Evolutionary conservation across 2,888 invertebrate genomes (phyloP), one percentile per base, ranked within the genome.

Genomic region (Axea sp.): DNA sequence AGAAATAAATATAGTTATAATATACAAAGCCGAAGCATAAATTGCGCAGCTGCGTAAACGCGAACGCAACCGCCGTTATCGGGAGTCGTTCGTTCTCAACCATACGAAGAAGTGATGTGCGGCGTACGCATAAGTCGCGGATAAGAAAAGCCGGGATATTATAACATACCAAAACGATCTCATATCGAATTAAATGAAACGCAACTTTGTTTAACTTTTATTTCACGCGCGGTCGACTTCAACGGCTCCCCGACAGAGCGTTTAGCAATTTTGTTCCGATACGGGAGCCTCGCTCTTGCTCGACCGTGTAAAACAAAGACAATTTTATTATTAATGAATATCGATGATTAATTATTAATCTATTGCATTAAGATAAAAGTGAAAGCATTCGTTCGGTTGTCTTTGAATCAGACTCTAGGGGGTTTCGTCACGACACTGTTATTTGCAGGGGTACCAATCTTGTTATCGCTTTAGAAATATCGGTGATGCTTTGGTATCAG

Each of bases 111-210:
- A 57, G 49, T 35, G 67, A 53, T 55, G 57, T 31, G 47, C 41
- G 57, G 47, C 57, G 39, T 59, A 60, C 30, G 73, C 60, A 69
- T 45, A 33, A 37, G 77, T 78, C 78, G 80, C 78, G 78, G 75
- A 74, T 76, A 78, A 68, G 65, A 80, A 77, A 78, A 81, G 83
- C 84, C 84, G 85, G 84, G 84, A 84, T 83, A 79, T n/a, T n/a
- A n/a, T 75, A 80, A 83, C 80, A 84, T 85, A 84, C 85, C 85
- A 84, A 84, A 85, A 85, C 84, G 85, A 85, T 85, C 85, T 85
- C 85, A 65, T 65, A 85, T 83, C 82, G 83, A 84, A 84, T 81
- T 73, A 82, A 83, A 83, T 81, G 76, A 83, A 85, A 80, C 80
- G 81, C 82, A 83, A 83, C 81, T 80, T 78, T 47, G 19, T 30